A percentile compares a stretch with the other conserved stretches of the same genome.
These are phyloP conservation scores for Hyphantria cunea DNA, from an alignment of 1,140 invertebrate genomes.

Conservation along the genomic window DNA sequence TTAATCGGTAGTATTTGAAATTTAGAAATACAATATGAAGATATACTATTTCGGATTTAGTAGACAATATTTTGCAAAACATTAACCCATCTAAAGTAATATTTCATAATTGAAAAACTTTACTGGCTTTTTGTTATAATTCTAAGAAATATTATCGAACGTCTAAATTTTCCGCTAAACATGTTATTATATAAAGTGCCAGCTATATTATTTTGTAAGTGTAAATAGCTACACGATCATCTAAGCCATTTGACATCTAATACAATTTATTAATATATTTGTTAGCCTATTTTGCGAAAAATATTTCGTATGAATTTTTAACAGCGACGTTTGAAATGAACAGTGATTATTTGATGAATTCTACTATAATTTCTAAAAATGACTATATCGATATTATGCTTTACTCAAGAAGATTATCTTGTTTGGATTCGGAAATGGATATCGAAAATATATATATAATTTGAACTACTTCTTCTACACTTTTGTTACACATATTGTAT, in stretches of 20 bases:
- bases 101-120: no score
- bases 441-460: no score
- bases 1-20: background rate
- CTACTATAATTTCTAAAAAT: no score
- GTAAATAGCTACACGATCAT: slow-evolving; percentile 56
- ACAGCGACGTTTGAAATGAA: background rate
- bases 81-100: background rate
- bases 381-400: no score
- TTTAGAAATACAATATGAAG: background rate
- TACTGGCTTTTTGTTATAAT: no score
- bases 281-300: slow-evolving; percentile 11
- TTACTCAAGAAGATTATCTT: no score
- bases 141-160: slow-evolving; percentile 38
- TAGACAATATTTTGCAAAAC: background rate
- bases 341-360: background rate
- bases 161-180: slow-evolving; percentile 50
- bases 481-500: no score
- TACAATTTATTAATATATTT: slow-evolving; percentile 31
- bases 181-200: slow-evolving; percentile 60
- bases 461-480: no score
- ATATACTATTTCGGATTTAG: no score
- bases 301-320: slow-evolving; percentile 4
- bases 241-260: slow-evolving; percentile 49
- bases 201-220: slow-evolving; percentile 58
- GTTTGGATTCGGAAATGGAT: no score